Conservation (phyloP, 2,888 invertebrate genomes). For the Drosophila basisetae region DNA sequence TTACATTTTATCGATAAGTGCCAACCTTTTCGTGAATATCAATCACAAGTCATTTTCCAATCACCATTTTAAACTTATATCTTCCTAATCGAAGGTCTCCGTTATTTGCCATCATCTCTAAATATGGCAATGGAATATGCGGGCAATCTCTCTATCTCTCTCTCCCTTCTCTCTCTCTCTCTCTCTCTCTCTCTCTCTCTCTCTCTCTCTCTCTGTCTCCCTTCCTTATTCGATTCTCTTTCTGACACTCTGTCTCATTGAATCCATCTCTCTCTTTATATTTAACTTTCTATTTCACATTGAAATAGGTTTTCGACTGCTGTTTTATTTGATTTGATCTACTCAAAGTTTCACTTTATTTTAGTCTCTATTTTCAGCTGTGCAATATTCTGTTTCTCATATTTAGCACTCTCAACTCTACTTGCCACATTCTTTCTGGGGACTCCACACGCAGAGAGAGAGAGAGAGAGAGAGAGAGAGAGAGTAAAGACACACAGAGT, state of each 20-base stretch:
- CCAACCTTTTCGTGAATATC: no score
- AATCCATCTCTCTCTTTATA: not conserved
- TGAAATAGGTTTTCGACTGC: not conserved
- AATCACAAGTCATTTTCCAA: no score
- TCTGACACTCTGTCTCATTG: not conserved
- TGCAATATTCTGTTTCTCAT: not conserved
- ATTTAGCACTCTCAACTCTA: not conserved
- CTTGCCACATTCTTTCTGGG: not conserved
- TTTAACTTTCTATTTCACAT: not conserved
- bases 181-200: accelerated
- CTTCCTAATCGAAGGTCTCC: not conserved
- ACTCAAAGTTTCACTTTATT: not conserved
- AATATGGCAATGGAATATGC: not conserved
- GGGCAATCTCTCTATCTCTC: not conserved
- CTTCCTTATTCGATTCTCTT: not conserved
- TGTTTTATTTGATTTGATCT: not conserved
- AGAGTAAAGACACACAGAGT: not conserved
- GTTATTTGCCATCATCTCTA: not conserved
- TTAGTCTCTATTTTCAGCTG: not conserved
- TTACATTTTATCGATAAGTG: no score
- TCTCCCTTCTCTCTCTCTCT: not conserved
- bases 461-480: no score
- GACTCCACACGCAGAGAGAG: not conserved
- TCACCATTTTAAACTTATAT: no score
- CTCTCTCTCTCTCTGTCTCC: not conserved